These are phyloP conservation scores for Nineta flava DNA, from an alignment of 2,888 invertebrate species.

Conservation along the genomic window DNA sequence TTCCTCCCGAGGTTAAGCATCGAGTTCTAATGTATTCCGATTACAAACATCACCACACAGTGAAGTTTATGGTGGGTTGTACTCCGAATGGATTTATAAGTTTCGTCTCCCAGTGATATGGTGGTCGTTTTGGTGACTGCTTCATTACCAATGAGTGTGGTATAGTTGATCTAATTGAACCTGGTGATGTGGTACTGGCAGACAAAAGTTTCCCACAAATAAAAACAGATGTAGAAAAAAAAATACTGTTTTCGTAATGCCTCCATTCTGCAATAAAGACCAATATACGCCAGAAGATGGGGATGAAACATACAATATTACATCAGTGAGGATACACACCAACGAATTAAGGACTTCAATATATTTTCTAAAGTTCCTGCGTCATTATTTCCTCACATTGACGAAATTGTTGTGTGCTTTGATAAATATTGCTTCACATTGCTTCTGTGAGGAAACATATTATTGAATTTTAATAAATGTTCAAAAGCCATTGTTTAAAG, in stretches of 20 bases:
- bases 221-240: too few relatives aligned
- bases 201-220: too few relatives aligned
- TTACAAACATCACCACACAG: conserved; percentile 12
- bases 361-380: conserved; percentile 9
- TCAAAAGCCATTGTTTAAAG: too few relatives aligned
- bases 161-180: conserved; percentile 13
- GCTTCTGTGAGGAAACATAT: too few relatives aligned
- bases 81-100: conserved; percentile 13
- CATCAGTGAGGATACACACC: conserved; percentile 6
- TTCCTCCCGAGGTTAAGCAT: conserved; percentile 11
- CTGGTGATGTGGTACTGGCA: conserved; percentile 12
- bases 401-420: conserved; percentile 11
- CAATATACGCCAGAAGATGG: conserved; percentile 11
- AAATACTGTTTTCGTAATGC: conserved; percentile 12
- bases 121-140: conserved; percentile 12
- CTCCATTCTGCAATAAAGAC: conserved; percentile 9
- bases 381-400: conserved; percentile 8
- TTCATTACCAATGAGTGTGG: conserved; percentile 13
- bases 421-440: conserved; percentile 8
- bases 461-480: too few relatives aligned
- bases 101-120: conserved; percentile 13
- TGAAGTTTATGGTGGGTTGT: conserved; percentile 14
- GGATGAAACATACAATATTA: conserved; percentile 9
- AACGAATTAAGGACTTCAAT: conserved; percentile 10
- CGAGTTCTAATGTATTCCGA: conserved; percentile 12